Conservation (phyloP, 2,888 invertebrate species). For the Scrobipalpa atriplicella region DNA sequence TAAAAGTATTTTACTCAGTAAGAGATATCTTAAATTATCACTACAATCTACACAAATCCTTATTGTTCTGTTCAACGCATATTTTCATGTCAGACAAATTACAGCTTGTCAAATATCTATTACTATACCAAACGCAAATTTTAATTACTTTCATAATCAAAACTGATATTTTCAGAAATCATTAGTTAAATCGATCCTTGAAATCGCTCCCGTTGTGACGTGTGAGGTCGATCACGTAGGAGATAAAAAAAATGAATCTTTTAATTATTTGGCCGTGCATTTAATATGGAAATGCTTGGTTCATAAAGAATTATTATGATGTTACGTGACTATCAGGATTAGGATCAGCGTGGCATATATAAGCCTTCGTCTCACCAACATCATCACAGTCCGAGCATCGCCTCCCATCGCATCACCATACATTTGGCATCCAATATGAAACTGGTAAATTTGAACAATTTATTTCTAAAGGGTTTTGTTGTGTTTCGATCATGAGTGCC, state of each 20-base stretch:
- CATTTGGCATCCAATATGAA: conserved; percentile 63
- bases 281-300: conserved; percentile 49
- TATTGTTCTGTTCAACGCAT: too few relatives aligned
- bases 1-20: too few relatives aligned
- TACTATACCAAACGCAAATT: not conserved
- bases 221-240: conserved; percentile 62
- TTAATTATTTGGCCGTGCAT: conserved; percentile 65
- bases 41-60: too few relatives aligned
- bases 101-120: not conserved
- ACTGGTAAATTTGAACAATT: conserved; percentile 60
- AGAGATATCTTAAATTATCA: too few relatives aligned
- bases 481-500: too few relatives aligned
- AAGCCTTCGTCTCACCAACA: conserved; percentile 54
- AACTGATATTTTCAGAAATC: conserved; percentile 32
- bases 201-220: conserved; percentile 56
- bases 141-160: not conserved
- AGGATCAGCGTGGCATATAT: conserved; percentile 70
- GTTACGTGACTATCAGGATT: conserved; percentile 62
- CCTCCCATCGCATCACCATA: conserved; percentile 56
- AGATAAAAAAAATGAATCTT: conserved; percentile 53
- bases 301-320: conserved; percentile 51
- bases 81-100: not conserved
- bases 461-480: not conserved
- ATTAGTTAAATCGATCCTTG: conserved; percentile 60
- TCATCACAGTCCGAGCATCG: conserved; percentile 54